These are phyloP conservation scores for Eptesicus fuscus DNA, from an alignment of 2,113 vertebrate species.

Conservation along the genomic window DNA sequence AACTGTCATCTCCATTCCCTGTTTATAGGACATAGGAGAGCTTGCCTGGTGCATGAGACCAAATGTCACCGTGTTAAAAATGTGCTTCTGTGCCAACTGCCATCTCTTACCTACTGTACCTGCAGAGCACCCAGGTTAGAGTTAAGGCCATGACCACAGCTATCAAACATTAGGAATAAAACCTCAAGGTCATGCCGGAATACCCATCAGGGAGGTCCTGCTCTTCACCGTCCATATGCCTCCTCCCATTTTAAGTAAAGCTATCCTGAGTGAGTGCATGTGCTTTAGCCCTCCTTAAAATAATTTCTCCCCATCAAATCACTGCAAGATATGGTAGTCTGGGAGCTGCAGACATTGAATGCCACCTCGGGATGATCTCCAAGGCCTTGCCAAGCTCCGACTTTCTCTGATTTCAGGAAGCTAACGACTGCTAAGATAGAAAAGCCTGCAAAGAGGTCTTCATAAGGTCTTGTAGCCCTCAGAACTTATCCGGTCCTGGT, in stretches of 20 bases:
- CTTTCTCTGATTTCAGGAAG: not conserved
- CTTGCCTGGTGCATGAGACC: not conserved
- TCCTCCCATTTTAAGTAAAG: not conserved
- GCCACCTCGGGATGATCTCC: not conserved
- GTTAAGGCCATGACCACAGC: not conserved
- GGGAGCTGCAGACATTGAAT: not conserved
- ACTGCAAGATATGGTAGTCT: not conserved
- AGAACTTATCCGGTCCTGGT: conserved; percentile 26
- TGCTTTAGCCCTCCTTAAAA: not conserved
- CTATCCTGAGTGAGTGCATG: not conserved
- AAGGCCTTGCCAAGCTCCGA: not conserved
- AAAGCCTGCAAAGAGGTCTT: not conserved
- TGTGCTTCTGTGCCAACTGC: not conserved
- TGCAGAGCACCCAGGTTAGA: not conserved
- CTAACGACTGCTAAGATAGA: conserved; percentile 12
- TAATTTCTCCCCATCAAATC: not conserved
- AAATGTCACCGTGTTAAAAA: not conserved
- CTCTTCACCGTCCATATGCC: not conserved
- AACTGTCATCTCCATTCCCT: not conserved
- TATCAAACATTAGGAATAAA: not conserved
- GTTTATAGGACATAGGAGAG: not conserved
- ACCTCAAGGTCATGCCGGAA: not conserved
- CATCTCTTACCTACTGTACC: not conserved
- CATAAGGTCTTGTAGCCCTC: not conserved
- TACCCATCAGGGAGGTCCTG: not conserved